Conservation (phyloP, 2,797 vertebrate species). For the Distichodus sexfasciatus region DNA sequence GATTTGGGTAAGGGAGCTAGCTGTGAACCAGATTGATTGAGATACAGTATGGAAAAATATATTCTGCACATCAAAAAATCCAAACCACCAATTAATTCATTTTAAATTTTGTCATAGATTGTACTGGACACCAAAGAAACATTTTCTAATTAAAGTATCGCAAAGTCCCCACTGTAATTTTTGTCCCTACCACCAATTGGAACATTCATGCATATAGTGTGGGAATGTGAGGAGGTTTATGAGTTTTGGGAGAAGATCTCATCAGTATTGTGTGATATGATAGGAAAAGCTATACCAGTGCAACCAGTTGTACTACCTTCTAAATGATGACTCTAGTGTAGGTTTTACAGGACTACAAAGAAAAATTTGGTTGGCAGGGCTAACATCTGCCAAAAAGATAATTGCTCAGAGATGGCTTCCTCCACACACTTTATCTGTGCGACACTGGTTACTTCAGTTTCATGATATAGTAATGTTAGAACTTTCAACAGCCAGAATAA, state of each 20-base stretch:
- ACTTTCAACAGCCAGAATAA: neutral
- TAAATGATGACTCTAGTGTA: neutral
- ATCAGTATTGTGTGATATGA: neutral
- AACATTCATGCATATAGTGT: neutral
- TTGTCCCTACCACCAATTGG: too few relatives aligned
- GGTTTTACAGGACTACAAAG: slow-evolving; percentile 2
- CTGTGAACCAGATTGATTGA: neutral
- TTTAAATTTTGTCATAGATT: too few relatives aligned
- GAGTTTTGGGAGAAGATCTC: neutral
- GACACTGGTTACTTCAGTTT: neutral
- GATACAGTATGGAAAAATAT: neutral
- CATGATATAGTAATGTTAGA: neutral
- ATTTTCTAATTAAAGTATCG: neutral
- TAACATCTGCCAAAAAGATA: slow-evolving; percentile 6
- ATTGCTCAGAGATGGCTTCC: neutral
- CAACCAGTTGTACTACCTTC: neutral
- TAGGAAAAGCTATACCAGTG: neutral
- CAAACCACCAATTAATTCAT: neutral
- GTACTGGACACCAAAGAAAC: neutral
- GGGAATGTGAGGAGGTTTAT: neutral
- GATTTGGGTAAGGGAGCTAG: neutral
- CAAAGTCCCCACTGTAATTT: too few relatives aligned
- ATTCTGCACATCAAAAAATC: neutral
- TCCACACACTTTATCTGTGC: neutral
- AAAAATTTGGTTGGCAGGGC: neutral